Evolutionary conservation across 2,888 invertebrate species (phyloP).

Genomic region (Thysanoteuthis rhombus): DNA sequence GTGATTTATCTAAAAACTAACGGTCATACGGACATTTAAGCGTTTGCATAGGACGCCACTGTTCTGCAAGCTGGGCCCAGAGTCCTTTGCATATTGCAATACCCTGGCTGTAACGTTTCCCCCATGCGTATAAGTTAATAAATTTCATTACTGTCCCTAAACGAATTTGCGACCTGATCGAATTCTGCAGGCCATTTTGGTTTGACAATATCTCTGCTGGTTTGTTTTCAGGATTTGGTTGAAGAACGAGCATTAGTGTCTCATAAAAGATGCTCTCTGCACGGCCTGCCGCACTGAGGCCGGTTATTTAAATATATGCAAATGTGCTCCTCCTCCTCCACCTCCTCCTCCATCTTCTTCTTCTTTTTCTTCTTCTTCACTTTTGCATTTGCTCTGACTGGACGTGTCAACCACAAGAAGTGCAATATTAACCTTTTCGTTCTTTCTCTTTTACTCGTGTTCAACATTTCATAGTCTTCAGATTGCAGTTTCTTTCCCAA

Average conservation of each 20-base stretch:
- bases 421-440: background rate
- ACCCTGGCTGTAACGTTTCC: background rate
- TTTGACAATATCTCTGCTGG: background rate
- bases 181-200: background rate
- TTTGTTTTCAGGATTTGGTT: background rate
- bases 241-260: background rate
- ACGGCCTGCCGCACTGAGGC: background rate
- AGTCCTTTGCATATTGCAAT: slow-evolving; percentile 12
- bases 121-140: slow-evolving; percentile 12
- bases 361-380: background rate
- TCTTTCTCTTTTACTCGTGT: background rate
- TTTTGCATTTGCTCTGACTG: background rate
- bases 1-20: background rate
- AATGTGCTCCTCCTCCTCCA: background rate
- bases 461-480: too few relatives aligned
- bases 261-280: slow-evolving; percentile 12
- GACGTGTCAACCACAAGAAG: background rate
- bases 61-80: background rate
- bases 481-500: too few relatives aligned
- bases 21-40: background rate
- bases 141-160: slow-evolving; percentile 12
- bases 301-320: background rate
- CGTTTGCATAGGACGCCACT: background rate
- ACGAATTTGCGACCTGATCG: background rate
- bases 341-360: too few relatives aligned